Base-by-base conservation (phyloP, 2,113 vertebrate species). In the Melanerpes formicivorus region DNA sequence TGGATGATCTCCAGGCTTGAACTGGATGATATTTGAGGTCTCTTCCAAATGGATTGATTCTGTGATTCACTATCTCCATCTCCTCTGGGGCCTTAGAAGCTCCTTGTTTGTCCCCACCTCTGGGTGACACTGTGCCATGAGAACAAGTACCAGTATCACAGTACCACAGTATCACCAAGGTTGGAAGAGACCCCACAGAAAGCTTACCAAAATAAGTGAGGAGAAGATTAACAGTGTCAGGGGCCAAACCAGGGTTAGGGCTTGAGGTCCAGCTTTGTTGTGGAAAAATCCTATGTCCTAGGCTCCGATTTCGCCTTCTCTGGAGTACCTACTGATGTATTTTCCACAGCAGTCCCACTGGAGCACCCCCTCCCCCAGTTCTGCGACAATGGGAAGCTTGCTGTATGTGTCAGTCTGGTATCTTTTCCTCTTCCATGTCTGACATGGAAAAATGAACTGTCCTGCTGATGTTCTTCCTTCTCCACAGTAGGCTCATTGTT, bases 401-500 rank as follows among this genome's bases (percentile, higher is more conserved):
- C 18, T 19, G 21, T 10, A 10, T 42, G 25, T 2, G 1, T 88
- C 66, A 86, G 30, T 37, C 65, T 83, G 74, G 58, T 23, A 44
- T 27, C 29, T 89, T 73, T 92, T 91, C 34, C 80, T 71, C 81
- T 95, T 58, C 78, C 29, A 3, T 46, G 44, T 71, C 54, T 92
- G 58, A 73, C 59, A 76, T n/a, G 64, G 70, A 84, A 72, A 46
- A 87, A 93, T 67, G 88, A 62, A 71, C 84, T 87, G 44, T n/a
- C 66, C 55, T 32, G 12, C 65, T 79, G 66, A 75, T 58, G 34
- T 55, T 66, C 37, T 87, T 72, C 44, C 50, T 79, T 54, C 69
- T 37, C 22, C 46, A 44, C 54, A 30, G n/a, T 3, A 66, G 6
- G n/a, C n/a, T 32, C 14, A 70, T 76, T 96, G 80, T 95, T 95